These are phyloP conservation scores for Microctenopoma lineatum DNA, from an alignment of 2,797 vertebrate genomes.

Conservation along the genomic window DNA sequence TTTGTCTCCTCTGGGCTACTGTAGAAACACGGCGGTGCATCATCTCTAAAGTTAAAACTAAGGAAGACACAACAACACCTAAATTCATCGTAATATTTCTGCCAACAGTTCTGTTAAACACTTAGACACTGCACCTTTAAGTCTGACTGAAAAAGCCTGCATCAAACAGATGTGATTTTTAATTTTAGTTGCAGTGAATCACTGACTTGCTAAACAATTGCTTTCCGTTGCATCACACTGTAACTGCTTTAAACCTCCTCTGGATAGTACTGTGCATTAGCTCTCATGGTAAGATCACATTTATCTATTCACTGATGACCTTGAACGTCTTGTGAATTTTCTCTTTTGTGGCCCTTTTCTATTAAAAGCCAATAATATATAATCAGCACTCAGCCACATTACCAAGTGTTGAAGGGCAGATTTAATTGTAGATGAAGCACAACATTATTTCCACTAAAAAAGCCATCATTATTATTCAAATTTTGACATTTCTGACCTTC, in stretches of 20 bases:
- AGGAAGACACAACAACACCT: no score
- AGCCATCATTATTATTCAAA: conserved; percentile 44
- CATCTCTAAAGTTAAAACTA: no score
- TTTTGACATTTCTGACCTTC: conserved; percentile 44
- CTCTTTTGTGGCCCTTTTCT: conserved; percentile 14
- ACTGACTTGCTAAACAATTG: not conserved
- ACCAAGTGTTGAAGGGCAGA: conserved; percentile 45
- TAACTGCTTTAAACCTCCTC: not conserved
- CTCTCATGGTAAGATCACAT: not conserved
- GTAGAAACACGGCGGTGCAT: no score
- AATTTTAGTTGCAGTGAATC: not conserved
- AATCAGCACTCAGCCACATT: conserved; percentile 21
- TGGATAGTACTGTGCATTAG: not conserved
- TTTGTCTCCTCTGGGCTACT: no score
- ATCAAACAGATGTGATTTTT: not conserved
- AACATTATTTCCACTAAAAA: conserved; percentile 49
- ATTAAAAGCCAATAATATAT: conserved; percentile 35
- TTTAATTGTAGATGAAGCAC: conserved; percentile 47
- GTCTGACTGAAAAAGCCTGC: not conserved
- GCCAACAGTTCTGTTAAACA: no score
- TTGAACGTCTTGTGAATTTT: conserved; percentile 14
- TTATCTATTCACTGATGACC: conserved; percentile 19
- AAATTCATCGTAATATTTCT: no score
- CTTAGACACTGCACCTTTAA: no score
- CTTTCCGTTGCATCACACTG: not conserved